Percentiles rank a stretch among this genome's conserved stretches.
phyloP scores from a whole-genome alignment of 2,797 vertebrate species.

The Toxotes lorentzi region DNA sequence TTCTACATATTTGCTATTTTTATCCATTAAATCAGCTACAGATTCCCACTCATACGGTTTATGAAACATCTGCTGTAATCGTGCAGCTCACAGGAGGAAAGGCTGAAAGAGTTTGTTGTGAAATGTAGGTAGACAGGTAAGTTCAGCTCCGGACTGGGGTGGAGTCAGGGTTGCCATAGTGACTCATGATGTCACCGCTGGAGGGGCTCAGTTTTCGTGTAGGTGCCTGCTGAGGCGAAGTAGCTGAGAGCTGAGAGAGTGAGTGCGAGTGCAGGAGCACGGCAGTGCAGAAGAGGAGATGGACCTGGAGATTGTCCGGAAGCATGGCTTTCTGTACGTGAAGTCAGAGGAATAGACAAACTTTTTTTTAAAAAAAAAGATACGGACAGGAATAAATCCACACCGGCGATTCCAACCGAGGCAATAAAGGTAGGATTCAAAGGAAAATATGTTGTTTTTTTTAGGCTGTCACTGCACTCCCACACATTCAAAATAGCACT shows the following conservation, averaged over 20 bases:
- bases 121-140: slow-evolving; percentile 78
- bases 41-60: background rate
- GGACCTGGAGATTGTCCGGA: slow-evolving; percentile 49
- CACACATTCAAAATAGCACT: background rate
- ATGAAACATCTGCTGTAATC: background rate
- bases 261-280: slow-evolving; percentile 36
- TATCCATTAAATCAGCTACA: background rate
- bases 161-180: slow-evolving; percentile 82
- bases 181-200: slow-evolving; percentile 83
- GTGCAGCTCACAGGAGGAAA: background rate
- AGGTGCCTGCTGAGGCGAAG: slow-evolving; percentile 76
- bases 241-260: slow-evolving; percentile 5
- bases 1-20: background rate
- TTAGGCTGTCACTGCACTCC: background rate
- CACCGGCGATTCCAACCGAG: background rate
- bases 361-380: background rate
- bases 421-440: slow-evolving; percentile 57
- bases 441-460: background rate
- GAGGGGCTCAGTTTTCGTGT: slow-evolving; percentile 80
- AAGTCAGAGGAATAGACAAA: slow-evolving; percentile 58
- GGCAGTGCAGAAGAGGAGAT: slow-evolving; percentile 59
- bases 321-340: slow-evolving; percentile 49
- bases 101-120: slow-evolving; percentile 33
- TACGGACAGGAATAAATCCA: slow-evolving; percentile 48
- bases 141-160: slow-evolving; percentile 73